Evolutionary conservation across 2,113 vertebrate genomes (phyloP).

Genomic region (Pholis gunnellus): DNA sequence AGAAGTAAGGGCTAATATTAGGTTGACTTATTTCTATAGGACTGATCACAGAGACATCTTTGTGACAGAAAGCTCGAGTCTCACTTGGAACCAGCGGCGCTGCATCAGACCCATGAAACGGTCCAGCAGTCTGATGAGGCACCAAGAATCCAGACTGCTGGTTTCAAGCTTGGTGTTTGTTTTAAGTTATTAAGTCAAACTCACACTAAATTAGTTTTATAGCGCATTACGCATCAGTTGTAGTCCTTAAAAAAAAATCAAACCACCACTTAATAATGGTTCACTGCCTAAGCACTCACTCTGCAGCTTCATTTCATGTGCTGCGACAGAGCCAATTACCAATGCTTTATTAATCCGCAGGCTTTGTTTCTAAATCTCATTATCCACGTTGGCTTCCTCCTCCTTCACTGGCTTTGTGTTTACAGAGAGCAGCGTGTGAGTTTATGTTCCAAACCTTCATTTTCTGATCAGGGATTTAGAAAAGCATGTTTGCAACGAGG

Average conservation of each 20-base stretch:
- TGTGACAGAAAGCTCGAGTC: no score
- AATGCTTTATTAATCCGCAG: not conserved
- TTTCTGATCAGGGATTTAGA: not conserved
- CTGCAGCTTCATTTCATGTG: not conserved
- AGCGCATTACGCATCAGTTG: not conserved
- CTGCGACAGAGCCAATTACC: not conserved
- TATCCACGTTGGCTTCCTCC: not conserved
- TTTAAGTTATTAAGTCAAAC: not conserved
- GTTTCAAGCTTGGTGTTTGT: not conserved
- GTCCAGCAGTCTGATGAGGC: no score
- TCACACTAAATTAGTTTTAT: not conserved
- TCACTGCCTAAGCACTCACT: not conserved
- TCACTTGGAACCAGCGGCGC: no score
- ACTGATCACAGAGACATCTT: no score
- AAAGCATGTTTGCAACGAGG: not conserved
- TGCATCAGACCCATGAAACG: no score
- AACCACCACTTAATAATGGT: not conserved
- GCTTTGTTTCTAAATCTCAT: constrained; percentile 2
- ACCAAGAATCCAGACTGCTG: no score
- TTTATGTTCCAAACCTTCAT: not conserved
- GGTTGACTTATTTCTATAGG: no score
- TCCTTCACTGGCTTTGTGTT: not conserved
- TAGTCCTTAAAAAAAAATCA: not conserved
- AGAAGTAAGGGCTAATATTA: no score
- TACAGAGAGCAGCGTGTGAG: not conserved